These are phyloP conservation scores for Cercopithecus mitis DNA, from an alignment of 2,797 vertebrate genomes.

Conservation along the genomic window DNA sequence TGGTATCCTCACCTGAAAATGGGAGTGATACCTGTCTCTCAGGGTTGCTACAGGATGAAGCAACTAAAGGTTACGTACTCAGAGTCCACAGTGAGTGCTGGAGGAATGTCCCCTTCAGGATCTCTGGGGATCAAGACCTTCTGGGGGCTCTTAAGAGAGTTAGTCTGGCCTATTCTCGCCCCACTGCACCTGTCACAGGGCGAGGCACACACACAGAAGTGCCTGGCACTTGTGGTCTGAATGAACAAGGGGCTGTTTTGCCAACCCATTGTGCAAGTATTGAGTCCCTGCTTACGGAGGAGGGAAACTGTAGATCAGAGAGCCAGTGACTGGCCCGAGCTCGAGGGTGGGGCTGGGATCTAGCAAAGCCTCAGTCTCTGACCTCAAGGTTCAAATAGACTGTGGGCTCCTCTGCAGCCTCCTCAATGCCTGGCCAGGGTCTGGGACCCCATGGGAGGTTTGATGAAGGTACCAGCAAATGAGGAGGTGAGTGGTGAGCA, in stretches of 20 bases:
- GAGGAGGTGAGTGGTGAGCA: too few species aligned
- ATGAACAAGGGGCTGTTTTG: neutral
- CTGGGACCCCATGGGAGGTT: neutral
- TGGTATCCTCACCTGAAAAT: neutral
- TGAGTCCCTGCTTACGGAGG: neutral
- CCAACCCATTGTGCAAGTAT: fast-evolving
- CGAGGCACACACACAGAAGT: neutral
- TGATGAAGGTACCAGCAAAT: neutral
- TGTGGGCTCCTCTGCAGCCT: neutral
- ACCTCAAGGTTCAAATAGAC: neutral
- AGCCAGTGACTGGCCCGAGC: neutral
- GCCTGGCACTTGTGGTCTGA: neutral
- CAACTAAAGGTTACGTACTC: neutral
- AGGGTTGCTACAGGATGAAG: neutral
- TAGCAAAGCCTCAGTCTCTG: neutral
- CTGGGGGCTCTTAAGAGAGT: neutral
- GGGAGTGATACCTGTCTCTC: neutral
- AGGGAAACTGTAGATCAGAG: neutral
- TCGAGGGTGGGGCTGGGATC: neutral
- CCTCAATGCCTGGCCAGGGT: neutral
- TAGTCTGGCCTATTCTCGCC: neutral
- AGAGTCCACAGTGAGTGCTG: neutral
- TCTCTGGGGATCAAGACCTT: neutral
- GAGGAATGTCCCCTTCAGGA: neutral
- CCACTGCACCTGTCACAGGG: neutral